A percentile compares a stretch with the other conserved stretches of the same genome.
These are phyloP conservation scores for Artibeus lituratus DNA, from an alignment of 2,797 vertebrate genomes.

Conservation along the genomic window DNA sequence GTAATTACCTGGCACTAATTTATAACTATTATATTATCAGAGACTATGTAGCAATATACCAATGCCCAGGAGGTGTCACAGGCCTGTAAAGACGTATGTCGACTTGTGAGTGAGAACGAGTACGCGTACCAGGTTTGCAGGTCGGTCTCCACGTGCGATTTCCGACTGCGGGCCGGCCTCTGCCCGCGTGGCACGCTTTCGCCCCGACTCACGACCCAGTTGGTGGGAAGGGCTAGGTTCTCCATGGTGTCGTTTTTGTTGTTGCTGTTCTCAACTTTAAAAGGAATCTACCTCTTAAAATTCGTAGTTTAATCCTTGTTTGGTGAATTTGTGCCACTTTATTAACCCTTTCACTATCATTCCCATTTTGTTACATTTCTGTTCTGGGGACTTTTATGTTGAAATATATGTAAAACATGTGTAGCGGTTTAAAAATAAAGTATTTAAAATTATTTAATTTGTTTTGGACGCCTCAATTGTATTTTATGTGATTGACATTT, in stretches of 20 bases:
- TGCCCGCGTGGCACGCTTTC: conserved; percentile 45
- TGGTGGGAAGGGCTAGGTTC: conserved; percentile 73
- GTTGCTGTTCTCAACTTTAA: conserved; percentile 78
- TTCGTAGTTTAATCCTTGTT: conserved; percentile 84
- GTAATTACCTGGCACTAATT: conserved; percentile 60
- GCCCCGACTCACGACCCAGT: conserved; percentile 52
- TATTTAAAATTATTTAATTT: conserved; percentile 97
- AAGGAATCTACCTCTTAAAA: conserved; percentile 90
- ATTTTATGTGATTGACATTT: conserved; percentile 89
- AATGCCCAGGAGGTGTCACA: conserved; percentile 51
- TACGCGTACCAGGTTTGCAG: conserved; percentile 61
- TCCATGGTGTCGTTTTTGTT: conserved; percentile 69
- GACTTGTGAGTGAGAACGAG: conserved; percentile 53
- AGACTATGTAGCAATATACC: conserved; percentile 69
- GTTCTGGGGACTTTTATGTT: conserved; percentile 85
- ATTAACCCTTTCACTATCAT: conserved; percentile 84
- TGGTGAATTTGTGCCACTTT: conserved; percentile 86
- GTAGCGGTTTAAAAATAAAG: conserved; percentile 91
- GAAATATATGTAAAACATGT: conserved; percentile 87
- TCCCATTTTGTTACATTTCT: conserved; percentile 88
- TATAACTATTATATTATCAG: conserved; percentile 60
- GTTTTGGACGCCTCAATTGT: conserved; percentile 89
- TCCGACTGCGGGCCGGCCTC: conserved; percentile 52
- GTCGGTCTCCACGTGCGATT: conserved; percentile 68
- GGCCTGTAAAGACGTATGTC: conserved; percentile 67